Base-by-base conservation (phyloP, 1,140 invertebrate genomes). In the Aphidius ervi region DNA sequence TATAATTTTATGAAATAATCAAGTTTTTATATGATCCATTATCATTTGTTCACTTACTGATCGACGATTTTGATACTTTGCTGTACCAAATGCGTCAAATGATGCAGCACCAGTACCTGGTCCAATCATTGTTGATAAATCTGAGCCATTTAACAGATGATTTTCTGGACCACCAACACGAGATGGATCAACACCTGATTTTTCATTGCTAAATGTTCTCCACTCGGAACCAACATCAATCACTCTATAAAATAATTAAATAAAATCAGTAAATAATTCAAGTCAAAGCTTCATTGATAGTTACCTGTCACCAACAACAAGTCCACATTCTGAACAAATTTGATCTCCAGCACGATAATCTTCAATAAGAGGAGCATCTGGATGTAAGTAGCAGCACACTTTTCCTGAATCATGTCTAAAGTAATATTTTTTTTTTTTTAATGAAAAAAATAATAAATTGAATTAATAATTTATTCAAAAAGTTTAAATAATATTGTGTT, bases 221-320 rank as follows among this genome's bases (percentile, higher is more conserved):
- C 98, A 99, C 80, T 99, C 98, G n/a, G 97, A 98, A n/a, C 97
- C 97, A n/a, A 99, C 98, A 83, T 99, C 98, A 67, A 99, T 96
- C 1, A 99, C 95, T 74, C 95, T 94, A 70, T 37, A 52, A 49
- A 53, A 42, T 47, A 7, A 42, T 47, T n/a, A 20, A 9, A 43
- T 5, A 37, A 39, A 20, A 39, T 45, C 5, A 52, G 6, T 53
- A 43, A 16, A 16, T 9, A 49, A 41, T 6, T 55, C 16, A 10
- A 16, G 2, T 46, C 3, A 37, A 9, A 37, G n/a, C 39, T 52
- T 7, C n/a, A 52, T 37, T 20, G 3, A 10, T 9, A 52, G 3
- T 52, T 83, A 95, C 93, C 95, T 89, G 81, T 99, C 98, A 39
- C 98, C 98, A 42, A 99, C 97, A 50, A 99, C 97, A 53, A 99